Percentiles rank a stretch among this genome's conserved stretches.
Evolutionary conservation across 2,888 invertebrate genomes (phyloP).

Genomic region (Copidosoma aretas): DNA sequence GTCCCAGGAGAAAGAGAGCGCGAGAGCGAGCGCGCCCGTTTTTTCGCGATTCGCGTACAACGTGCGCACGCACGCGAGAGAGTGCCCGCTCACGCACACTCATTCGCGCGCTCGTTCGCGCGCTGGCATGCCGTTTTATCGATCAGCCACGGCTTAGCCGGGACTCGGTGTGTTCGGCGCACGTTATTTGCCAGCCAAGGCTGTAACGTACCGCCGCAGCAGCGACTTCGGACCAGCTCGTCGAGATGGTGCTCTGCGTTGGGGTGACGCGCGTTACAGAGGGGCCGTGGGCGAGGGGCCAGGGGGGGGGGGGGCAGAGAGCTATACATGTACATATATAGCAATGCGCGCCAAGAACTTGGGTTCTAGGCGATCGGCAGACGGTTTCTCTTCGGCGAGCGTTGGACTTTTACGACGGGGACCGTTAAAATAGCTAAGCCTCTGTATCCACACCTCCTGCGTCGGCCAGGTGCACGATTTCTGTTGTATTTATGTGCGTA

Average conservation of each 20-base stretch:
- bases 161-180: conserved; percentile 47
- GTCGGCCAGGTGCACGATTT: no score
- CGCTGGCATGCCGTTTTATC: conserved; percentile 2
- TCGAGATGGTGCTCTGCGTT: conserved; percentile 53
- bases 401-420: conserved; percentile 19
- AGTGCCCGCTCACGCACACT: no score
- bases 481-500: no score
- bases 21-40: not conserved
- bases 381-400: not conserved
- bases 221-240: conserved; percentile 45
- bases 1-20: not conserved
- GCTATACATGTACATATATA: no score
- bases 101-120: not conserved
- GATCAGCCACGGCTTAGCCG: not conserved
- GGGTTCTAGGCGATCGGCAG: conserved; percentile 2
- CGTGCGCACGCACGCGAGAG: no score
- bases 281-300: no score
- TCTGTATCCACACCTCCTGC: not conserved
- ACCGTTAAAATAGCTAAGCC: conserved; percentile 25
- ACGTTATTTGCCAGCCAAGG: not conserved
- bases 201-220: not conserved
- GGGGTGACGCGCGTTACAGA: no score
- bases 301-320: no score
- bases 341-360: no score
- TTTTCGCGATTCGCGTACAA: not conserved